Evolutionary conservation across 30 jellyfish, hydroid and myxozoan genomes (phyloP).

Genomic region (Pseudorhiza aurosa): DNA sequence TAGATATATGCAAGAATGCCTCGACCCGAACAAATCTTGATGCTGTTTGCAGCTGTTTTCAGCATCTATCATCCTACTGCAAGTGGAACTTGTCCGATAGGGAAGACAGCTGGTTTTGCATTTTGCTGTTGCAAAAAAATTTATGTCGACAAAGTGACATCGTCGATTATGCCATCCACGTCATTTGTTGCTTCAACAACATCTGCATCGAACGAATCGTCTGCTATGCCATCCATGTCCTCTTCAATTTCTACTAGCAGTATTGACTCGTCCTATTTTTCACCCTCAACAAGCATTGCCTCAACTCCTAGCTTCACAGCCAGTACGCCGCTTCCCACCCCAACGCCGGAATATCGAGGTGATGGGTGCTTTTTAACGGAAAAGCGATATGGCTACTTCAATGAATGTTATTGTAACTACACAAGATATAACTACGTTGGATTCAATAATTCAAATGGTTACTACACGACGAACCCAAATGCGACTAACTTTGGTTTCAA

Average conservation of each 20-base stretch:
- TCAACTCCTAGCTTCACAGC: neutral
- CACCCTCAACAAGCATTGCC: neutral
- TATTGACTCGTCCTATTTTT: no score
- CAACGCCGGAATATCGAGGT: conserved; percentile 23
- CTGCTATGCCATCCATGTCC: neutral
- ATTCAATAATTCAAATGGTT: conserved; percentile 40
- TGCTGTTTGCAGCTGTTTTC: neutral
- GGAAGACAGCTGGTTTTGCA: conserved; percentile 20
- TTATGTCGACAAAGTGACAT: neutral
- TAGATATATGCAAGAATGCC: neutral
- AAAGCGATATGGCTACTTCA: conserved; percentile 19
- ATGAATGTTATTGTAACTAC: conserved; percentile 59
- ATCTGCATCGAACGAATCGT: neutral
- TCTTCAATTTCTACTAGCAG: neutral
- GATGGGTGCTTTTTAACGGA: conserved; percentile 37
- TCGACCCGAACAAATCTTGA: neutral
- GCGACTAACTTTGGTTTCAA: conserved; percentile 21
- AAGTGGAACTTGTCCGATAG: conserved; percentile 25
- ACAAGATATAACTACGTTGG: conserved; percentile 36
- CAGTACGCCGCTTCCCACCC: conserved; percentile 19
- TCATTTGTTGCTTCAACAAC: conserved; percentile 9
- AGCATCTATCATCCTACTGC: neutral
- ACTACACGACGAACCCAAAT: conserved; percentile 11
- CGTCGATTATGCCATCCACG: neutral
- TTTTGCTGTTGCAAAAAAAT: conserved; percentile 60